These are phyloP conservation scores for Acromyrmex heyeri DNA, from an alignment of 1,140 invertebrate genomes.

Conservation along the genomic window DNA sequence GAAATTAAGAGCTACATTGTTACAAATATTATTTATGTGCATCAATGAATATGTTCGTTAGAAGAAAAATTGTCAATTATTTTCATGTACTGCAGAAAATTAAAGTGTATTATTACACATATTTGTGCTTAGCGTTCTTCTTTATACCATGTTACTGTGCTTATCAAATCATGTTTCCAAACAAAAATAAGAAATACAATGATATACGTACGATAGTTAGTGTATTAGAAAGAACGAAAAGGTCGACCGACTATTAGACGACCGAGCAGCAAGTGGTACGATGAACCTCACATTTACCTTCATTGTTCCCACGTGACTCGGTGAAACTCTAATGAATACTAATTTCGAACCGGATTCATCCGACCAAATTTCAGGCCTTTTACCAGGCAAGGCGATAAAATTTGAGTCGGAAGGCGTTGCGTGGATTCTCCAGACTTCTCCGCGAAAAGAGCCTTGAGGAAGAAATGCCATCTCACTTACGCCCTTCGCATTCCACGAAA, in stretches of 20 bases:
- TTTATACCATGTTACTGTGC: background rate
- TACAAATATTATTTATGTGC: background rate
- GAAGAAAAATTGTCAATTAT: background rate
- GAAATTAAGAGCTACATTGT: background rate
- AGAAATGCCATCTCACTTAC: constrained; percentile 42
- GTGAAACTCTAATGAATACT: constrained; percentile 83
- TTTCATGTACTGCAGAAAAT: background rate
- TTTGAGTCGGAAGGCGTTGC: constrained; percentile 24
- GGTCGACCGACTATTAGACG: constrained; percentile 79
- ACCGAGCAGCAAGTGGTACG: constrained; percentile 73
- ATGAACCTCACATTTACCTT: constrained; percentile 83
- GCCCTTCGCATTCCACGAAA: constrained; percentile 4
- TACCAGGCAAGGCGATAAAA: constrained; percentile 41
- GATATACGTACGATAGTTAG: background rate
- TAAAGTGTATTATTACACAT: background rate
- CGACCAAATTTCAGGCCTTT: constrained; percentile 70
- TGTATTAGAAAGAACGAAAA: constrained; percentile 56
- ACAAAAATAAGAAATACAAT: constrained; percentile 23
- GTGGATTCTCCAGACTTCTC: constrained; percentile 30
- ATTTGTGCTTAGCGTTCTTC: background rate
- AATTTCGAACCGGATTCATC: constrained; percentile 75
- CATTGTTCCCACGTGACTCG: constrained; percentile 86
- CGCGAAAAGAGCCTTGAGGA: constrained; percentile 17
- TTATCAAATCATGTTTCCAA: background rate
- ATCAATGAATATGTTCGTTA: background rate